phyloP scores from a whole-genome alignment of 2,888 invertebrate genomes.

The Lasioglossum pauxillum region DNA sequence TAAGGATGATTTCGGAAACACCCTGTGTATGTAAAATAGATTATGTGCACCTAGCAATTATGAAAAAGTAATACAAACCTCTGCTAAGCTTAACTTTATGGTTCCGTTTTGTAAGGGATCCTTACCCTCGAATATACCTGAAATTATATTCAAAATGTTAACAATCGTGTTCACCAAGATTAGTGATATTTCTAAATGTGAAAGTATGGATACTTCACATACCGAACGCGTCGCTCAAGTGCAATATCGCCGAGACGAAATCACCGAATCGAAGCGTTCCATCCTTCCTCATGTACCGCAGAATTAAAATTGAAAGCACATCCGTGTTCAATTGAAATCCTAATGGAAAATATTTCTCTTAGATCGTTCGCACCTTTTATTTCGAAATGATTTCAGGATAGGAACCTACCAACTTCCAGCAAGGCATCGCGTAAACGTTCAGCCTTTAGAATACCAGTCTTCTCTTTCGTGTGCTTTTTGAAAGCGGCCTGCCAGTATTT shows the following conservation, averaged over 20 bases:
- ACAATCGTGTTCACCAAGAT: not conserved
- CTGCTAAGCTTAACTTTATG: constrained; percentile 92
- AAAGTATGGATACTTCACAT: constrained; percentile 74
- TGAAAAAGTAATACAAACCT: constrained; percentile 84
- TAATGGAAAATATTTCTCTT: constrained; percentile 70
- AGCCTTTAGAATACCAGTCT: constrained; percentile 94
- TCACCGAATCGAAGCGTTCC: constrained; percentile 96
- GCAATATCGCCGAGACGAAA: constrained; percentile 95
- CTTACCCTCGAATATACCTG: constrained; percentile 91
- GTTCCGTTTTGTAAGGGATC: constrained; percentile 92
- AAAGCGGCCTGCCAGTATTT: constrained; percentile 96
- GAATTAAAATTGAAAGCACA: constrained; percentile 92
- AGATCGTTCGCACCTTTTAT: not conserved
- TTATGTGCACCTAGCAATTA: not conserved
- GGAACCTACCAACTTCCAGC: constrained; percentile 89
- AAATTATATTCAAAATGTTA: constrained; percentile 70
- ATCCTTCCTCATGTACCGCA: constrained; percentile 96
- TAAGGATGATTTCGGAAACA: no score
- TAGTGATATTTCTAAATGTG: not conserved
- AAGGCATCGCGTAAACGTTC: constrained; percentile 94
- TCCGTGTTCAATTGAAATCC: constrained; percentile 94
- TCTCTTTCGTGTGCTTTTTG: constrained; percentile 95
- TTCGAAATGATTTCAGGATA: not conserved
- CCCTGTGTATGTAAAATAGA: not conserved
- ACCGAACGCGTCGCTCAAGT: constrained; percentile 95